Base-by-base conservation (phyloP, 2,113 vertebrate genomes). In the Ictalurus furcatus region DNA sequence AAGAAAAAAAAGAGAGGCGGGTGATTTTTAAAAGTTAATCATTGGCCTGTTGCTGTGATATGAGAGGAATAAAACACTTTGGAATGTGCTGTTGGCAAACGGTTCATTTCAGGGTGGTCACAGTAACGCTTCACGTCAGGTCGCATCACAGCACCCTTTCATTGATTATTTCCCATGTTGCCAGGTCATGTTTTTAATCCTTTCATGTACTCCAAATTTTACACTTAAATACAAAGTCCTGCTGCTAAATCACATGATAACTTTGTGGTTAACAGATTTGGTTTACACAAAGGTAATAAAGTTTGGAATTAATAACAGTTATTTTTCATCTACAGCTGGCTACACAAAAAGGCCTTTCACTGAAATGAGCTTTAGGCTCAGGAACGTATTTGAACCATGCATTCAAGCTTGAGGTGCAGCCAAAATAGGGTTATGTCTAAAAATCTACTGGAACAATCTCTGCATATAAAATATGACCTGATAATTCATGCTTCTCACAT, bases 371-470 rank as follows among this genome's bases (percentile, higher is more conserved):
- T 78, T 74, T 74, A 74, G 17, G 71, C 34, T 40, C 34, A 74
- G n/a, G 28, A 59, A 59, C n/a, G 21, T 4, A 59, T 30, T n/a
- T 81, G 71, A 82, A 82, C 52, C 79, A n/a, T 30, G 54, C 54
- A 5, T 56, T 40, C 37, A n/a, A 79, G 25, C 23, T 52, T 84
- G 83, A 84, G 63, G 23, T 65, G 23, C 37, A 65, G 59, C 83
- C 83, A 44, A 84, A 84, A 17, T 61, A 37, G 25, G 65, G 14
- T 28, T 84, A 65, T 65, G 28, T 28, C 59, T 44, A 84, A 65
- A 84, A 84, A 65, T 65, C 59, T n/a, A 48, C 56, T 79, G 76
- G 76, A 79, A n/a, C 23, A 52, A 79, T 79, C 76, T 7, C 44
- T 14, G 5, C 23, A 79, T 79, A 16, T 79, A 79, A 79, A 52